Conservation (phyloP, 2,113 vertebrate species). For the Dryoscopus gambensis region DNA sequence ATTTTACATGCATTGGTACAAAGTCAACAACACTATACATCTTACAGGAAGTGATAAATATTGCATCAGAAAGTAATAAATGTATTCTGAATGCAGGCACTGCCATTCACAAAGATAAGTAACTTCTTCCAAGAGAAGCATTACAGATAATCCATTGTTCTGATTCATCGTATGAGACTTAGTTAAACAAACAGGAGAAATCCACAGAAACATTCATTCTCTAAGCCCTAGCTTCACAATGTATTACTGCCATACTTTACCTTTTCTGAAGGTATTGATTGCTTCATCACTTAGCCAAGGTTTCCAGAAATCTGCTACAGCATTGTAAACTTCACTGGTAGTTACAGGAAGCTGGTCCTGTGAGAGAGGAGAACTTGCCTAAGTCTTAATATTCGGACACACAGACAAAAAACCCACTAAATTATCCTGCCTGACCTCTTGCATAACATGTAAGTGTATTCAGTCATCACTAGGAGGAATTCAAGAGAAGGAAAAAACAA, state of each 20-base stretch:
- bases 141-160: background rate
- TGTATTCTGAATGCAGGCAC: background rate
- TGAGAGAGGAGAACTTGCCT: constrained; percentile 18
- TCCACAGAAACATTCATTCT: background rate
- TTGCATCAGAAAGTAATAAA: background rate
- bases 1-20: background rate
- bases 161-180: background rate
- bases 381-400: background rate
- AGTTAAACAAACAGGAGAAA: background rate
- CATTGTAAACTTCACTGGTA: constrained; percentile 82
- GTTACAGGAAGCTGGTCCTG: constrained; percentile 87
- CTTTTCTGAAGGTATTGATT: constrained; percentile 82
- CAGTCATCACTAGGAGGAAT: background rate
- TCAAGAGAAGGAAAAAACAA: background rate
- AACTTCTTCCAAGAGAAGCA: background rate
- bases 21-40: background rate
- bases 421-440: background rate
- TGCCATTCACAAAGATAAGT: background rate
- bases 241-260: constrained; percentile 58
- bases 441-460: background rate
- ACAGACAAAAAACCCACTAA: background rate
- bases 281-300: constrained; percentile 86
- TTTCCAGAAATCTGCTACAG: constrained; percentile 85
- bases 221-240: background rate
- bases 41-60: background rate